These are phyloP conservation scores for Embiotoca jacksoni DNA, from an alignment of 2,113 vertebrate genomes.

Conservation along the genomic window DNA sequence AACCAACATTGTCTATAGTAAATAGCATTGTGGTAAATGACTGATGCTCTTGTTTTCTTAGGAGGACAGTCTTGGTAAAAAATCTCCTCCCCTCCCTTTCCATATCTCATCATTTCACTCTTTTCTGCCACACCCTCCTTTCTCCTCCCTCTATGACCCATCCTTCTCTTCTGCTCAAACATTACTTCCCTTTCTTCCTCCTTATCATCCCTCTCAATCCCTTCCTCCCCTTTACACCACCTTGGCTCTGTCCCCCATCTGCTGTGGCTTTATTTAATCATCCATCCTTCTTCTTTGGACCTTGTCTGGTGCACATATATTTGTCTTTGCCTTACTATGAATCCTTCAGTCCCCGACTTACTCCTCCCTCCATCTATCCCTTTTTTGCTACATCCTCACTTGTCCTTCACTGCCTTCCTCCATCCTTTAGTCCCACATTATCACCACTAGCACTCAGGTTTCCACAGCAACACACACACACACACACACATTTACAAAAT, in stretches of 20 bases:
- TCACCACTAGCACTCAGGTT: constrained; percentile 45
- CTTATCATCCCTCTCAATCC: not conserved
- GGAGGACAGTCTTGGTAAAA: no score
- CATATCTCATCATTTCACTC: no score
- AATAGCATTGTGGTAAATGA: no score
- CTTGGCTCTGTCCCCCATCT: constrained; percentile 41
- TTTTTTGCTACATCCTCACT: constrained; percentile 38
- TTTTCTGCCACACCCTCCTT: not conserved
- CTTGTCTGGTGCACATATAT: constrained; percentile 9
- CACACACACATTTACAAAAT: constrained; percentile 41
- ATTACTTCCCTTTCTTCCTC: not conserved
- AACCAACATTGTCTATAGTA: no score
- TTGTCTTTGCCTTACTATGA: constrained; percentile 28
- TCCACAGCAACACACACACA: constrained; percentile 52
- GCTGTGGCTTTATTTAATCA: constrained; percentile 51
- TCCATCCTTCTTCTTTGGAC: constrained; percentile 36
- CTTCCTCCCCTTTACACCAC: constrained; percentile 31
- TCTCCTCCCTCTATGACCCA: constrained; percentile 3
- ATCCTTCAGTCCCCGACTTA: constrained; percentile 21
- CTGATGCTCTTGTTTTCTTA: no score
- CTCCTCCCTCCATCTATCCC: constrained; percentile 19
- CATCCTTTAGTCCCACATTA: constrained; percentile 38
- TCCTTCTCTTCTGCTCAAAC: not conserved
- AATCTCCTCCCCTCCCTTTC: not conserved
- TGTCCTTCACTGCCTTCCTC: constrained; percentile 47